phyloP scores from a whole-genome alignment of 2,888 invertebrate genomes.

The Reticulitermes lucifugus region DNA sequence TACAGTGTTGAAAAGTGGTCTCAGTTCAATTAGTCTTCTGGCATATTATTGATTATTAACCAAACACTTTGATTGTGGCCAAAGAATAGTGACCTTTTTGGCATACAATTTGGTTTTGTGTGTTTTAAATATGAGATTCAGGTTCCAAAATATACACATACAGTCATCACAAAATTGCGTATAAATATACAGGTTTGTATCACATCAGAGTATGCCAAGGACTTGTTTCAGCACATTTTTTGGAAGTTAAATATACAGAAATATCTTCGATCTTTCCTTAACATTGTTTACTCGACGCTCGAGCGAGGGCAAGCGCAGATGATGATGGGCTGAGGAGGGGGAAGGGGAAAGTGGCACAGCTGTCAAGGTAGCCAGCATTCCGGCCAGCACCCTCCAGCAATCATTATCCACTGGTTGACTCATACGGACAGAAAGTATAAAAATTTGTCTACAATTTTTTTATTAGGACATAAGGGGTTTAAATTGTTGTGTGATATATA shows the following conservation, averaged over 20 bases:
- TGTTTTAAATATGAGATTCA: too few relatives aligned
- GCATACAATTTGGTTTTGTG: too few relatives aligned
- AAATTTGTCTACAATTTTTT: background rate
- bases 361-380: slow-evolving; percentile 10
- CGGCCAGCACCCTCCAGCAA: slow-evolving; percentile 20
- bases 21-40: too few relatives aligned
- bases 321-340: slow-evolving; percentile 56
- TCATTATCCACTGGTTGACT: slow-evolving; percentile 11
- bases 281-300: slow-evolving; percentile 63
- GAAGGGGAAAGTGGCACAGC: slow-evolving; percentile 9
- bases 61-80: too few relatives aligned
- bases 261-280: slow-evolving; percentile 59
- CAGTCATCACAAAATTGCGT: too few relatives aligned
- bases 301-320: slow-evolving; percentile 65
- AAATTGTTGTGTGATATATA: slow-evolving; percentile 22
- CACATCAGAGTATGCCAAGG: too few relatives aligned
- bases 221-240: background rate
- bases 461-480: background rate
- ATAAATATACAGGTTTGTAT: too few relatives aligned
- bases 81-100: too few relatives aligned
- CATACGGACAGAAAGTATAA: background rate
- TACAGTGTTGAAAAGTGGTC: too few relatives aligned
- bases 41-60: too few relatives aligned
- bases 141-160: too few relatives aligned
- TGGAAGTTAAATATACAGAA: background rate